A percentile compares a stretch with the other conserved stretches of the same genome.
Evolutionary conservation across 2,888 invertebrate species (phyloP).

Genomic region (Platycheirus albimanus): DNA sequence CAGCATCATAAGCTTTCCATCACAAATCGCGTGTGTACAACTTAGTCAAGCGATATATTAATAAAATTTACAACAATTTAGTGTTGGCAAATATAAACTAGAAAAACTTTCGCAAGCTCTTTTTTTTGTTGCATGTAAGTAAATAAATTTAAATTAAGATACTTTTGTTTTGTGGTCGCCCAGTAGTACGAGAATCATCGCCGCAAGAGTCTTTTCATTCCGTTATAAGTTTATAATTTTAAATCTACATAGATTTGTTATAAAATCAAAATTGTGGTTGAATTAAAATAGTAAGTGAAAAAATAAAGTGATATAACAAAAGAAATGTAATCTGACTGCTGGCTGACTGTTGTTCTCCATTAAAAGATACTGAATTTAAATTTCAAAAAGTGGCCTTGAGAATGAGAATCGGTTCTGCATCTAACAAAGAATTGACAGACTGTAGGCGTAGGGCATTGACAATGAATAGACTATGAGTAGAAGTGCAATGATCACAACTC

Average conservation of each 20-base stretch:
- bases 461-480: constrained; percentile 9
- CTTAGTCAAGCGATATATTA: constrained; percentile 48
- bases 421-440: constrained; percentile 10
- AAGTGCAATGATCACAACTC: no score
- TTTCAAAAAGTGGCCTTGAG: not conserved
- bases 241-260: not conserved
- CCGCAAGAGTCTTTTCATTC: constrained; percentile 42
- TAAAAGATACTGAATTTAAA: not conserved
- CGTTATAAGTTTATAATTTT: constrained; percentile 24
- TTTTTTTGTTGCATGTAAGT: constrained; percentile 15
- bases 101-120: constrained; percentile 65
- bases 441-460: not conserved
- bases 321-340: no score
- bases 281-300: constrained; percentile 5
- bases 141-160: constrained; percentile 49
- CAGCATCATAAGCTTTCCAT: constrained; percentile 46
- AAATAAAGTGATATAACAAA: not conserved
- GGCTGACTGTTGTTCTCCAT: not conserved
- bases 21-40: constrained; percentile 2
- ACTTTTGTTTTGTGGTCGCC: constrained; percentile 30
- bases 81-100: constrained; percentile 31
- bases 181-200: constrained; percentile 54
- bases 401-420: not conserved
- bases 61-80: constrained; percentile 46
- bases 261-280: not conserved